Conservation (phyloP, 2,113 vertebrate species). For the Danio rerio region DNA sequence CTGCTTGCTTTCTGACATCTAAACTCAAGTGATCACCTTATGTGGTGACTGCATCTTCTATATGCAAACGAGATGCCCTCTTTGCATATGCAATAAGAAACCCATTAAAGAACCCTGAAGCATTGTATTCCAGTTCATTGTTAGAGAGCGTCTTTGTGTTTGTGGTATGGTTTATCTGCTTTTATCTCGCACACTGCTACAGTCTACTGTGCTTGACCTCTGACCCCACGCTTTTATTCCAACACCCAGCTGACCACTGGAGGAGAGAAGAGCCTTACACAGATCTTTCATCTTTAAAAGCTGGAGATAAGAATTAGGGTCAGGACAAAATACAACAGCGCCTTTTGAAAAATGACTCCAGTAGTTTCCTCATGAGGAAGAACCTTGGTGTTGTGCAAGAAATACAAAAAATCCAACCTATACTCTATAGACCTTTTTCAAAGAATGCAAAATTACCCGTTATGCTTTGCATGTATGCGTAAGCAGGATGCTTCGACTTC, state of each 20-base stretch:
- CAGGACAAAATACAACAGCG: constrained; percentile 13
- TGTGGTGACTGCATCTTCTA: not conserved
- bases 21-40: not conserved
- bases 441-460: too few species aligned
- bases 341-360: constrained; percentile 16
- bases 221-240: constrained; percentile 37
- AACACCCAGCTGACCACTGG: not conserved
- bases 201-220: too few species aligned
- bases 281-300: constrained; percentile 41
- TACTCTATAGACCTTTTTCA: too few species aligned
- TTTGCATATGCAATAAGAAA: not conserved
- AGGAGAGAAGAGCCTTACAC: constrained; percentile 33
- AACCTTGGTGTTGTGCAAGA: not conserved
- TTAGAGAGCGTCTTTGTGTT: constrained; percentile 5
- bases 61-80: not conserved
- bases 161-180: not conserved
- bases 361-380: not conserved
- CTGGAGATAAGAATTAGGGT: constrained; percentile 23
- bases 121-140: not conserved
- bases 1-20: not conserved
- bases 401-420: too few species aligned
- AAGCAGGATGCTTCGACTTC: too few species aligned
- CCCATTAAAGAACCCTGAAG: not conserved
- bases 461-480: too few species aligned
- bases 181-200: constrained; percentile 14